Percentiles rank a stretch among this genome's conserved stretches.
Conservation (phyloP, 2,888 invertebrate species). For the Athripsodes cinereus region DNA sequence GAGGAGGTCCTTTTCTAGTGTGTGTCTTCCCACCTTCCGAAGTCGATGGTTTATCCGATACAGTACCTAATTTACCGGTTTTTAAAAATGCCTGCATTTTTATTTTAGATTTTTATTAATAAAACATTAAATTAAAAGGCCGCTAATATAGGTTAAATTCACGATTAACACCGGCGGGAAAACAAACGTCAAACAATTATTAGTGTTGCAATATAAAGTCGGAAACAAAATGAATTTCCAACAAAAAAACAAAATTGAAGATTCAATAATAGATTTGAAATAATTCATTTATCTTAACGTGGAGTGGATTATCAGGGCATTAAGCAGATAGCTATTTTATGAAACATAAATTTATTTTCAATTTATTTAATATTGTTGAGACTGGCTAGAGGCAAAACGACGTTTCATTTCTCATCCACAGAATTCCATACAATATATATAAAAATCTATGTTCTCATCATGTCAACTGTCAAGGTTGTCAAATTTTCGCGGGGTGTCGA, state of each 20-base stretch:
- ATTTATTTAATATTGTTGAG: too few relatives aligned
- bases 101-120: conserved; percentile 23
- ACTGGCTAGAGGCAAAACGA: too few relatives aligned
- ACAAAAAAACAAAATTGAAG: too few relatives aligned
- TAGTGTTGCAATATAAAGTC: background rate
- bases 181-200: conserved; percentile 8
- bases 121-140: background rate
- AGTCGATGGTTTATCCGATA: conserved; percentile 40
- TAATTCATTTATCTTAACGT: too few relatives aligned
- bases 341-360: too few relatives aligned
- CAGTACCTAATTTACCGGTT: conserved; percentile 64
- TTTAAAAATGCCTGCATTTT: conserved; percentile 80
- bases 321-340: background rate
- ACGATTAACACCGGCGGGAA: conserved; percentile 17
- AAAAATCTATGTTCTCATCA: background rate
- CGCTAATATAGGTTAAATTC: too few relatives aligned
- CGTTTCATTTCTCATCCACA: background rate
- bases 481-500: background rate
- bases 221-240: too few relatives aligned
- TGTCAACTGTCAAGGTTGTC: background rate
- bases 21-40: conserved; percentile 37
- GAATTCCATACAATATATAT: background rate
- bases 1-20: conserved; percentile 42
- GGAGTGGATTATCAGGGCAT: too few relatives aligned
- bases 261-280: too few relatives aligned